Base-by-base conservation (phyloP, 1,140 invertebrate genomes). In the Apis florea region DNA sequence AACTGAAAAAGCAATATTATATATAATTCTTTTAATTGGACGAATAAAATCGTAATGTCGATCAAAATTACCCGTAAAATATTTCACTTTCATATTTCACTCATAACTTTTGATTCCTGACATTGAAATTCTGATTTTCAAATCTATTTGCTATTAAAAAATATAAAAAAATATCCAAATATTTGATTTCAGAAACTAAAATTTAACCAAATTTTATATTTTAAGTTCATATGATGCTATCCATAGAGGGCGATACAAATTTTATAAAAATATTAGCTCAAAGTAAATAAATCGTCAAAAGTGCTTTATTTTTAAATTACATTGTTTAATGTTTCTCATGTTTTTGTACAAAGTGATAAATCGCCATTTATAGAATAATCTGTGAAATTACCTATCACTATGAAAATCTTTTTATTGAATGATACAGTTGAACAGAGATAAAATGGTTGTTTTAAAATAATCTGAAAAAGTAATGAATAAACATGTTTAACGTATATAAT, bases 251-350 rank as follows among this genome's bases (percentile, higher is more conserved):
- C 24, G 13, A 12, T 31, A 15, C 11, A 26, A 73, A 12, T 54
- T 31, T 51, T 21, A 13, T 11, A 56, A 73, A 74, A 74, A 49
- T 64, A 54, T 53, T 49, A 53, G 21, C 75, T 81, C 40, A 51
- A 75, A 81, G 68, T 81, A 81, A 75, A 81, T 68, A 75, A 75
- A 26, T 49, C 17, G 17, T 56, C 31, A 26, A 31, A 75, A 40
- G 24, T 47, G 4, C 2, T 26, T 68, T 51, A 6, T 40, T 40
- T 40, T 40, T 6, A 40, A 40, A 6, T 40, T 40, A 51, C 58
- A 61, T 19, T 17, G 47, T 47, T 40, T 6, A 24, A 6, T 15
- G 15, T 13, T 19, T 6, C 4, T 58, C 6, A 11, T 13, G 31
- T 58, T 56, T 51, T 10, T 67, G 1, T 26, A 49, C 6, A 66